Conservation (phyloP, 2,888 invertebrate genomes). For the Electrophaes corylata region DNA sequence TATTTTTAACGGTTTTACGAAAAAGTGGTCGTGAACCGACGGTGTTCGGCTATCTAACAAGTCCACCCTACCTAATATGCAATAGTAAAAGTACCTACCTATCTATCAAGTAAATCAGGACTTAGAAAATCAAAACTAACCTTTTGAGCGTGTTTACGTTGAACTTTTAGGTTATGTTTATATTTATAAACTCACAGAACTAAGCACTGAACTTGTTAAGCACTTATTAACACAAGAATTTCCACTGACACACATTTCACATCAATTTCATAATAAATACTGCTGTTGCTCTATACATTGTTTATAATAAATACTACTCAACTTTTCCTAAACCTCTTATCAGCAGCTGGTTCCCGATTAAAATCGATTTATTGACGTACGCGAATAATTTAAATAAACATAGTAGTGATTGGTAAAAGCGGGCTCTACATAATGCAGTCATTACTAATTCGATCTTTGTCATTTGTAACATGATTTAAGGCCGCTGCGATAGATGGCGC, state of each 20-base stretch:
- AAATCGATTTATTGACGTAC: conserved; percentile 18
- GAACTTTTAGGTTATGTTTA: conserved; percentile 51
- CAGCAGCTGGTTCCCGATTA: conserved; percentile 30
- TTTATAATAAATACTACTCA: conserved; percentile 16
- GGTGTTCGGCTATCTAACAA: too few species aligned
- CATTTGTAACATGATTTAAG: conserved; percentile 10
- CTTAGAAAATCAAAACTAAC: conserved; percentile 28
- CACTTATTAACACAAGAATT: conserved; percentile 6
- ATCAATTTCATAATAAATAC: conserved; percentile 18
- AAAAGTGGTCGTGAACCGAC: too few species aligned
- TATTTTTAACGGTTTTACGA: too few species aligned
- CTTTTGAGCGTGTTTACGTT: conserved; percentile 43
- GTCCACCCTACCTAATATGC: too few species aligned
- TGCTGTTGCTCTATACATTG: conserved; percentile 16
- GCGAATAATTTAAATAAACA: conserved; percentile 25
- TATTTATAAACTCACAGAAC: neutral
- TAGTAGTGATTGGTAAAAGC: conserved; percentile 12
- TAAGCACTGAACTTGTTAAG: conserved; percentile 15
- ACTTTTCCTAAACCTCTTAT: conserved; percentile 27
- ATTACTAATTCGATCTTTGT: conserved; percentile 14
- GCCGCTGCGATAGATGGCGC: conserved; percentile 34
- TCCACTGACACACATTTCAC: conserved; percentile 25
- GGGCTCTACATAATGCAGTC: conserved; percentile 21
- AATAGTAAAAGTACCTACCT: too few species aligned
- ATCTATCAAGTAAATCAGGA: too few species aligned